Conservation (phyloP, 2,113 vertebrate genomes). For the Calidris pugnax region DNA sequence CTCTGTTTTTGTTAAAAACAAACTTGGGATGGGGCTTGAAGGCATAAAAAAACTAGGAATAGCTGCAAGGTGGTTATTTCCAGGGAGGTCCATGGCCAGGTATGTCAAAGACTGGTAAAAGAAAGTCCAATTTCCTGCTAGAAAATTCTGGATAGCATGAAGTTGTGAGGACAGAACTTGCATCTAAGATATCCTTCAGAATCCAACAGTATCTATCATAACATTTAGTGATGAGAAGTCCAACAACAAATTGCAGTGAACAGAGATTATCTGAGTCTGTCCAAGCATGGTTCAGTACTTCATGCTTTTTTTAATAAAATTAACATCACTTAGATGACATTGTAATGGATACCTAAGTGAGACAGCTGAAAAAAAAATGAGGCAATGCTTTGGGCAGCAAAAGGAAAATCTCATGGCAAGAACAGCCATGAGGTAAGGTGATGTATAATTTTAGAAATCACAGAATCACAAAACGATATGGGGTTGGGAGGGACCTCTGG, state of each 20-base stretch:
- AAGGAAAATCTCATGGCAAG: background rate
- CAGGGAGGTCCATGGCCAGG: background rate
- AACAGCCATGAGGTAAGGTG: background rate
- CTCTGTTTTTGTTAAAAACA: background rate
- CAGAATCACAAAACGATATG: too few relatives aligned
- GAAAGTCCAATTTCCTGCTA: background rate
- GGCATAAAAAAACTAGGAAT: background rate
- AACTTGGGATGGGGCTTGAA: background rate
- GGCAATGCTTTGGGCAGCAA: background rate
- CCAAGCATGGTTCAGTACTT: background rate
- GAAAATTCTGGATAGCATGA: background rate
- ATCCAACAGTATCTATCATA: background rate
- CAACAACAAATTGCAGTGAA: background rate
- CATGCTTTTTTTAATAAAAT: background rate
- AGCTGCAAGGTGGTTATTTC: background rate
- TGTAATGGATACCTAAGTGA: background rate
- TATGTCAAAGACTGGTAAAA: background rate
- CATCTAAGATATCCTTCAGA: background rate
- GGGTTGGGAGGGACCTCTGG: too few relatives aligned
- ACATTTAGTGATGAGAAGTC: background rate
- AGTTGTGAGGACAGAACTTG: background rate
- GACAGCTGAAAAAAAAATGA: background rate
- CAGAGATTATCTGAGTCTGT: background rate
- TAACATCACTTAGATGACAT: background rate
- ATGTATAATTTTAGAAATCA: background rate